Conservation (phyloP, 2,113 vertebrate genomes). For the Mormyrus iriodes region DNA sequence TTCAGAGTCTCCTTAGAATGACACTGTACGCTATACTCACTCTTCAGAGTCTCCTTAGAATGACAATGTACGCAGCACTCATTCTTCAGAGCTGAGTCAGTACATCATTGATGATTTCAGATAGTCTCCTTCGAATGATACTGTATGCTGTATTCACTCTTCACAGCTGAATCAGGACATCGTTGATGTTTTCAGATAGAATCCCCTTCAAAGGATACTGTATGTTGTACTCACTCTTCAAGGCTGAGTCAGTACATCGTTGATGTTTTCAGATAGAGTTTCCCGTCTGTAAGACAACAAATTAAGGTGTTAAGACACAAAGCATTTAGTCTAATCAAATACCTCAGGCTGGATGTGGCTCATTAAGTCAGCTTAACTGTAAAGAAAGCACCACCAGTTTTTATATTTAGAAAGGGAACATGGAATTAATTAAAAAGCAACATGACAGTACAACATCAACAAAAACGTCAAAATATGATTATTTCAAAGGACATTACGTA, state of each 20-base stretch:
- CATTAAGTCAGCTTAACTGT: neutral
- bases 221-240: conserved; percentile 29
- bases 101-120: conserved; percentile 91
- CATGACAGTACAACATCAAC: neutral
- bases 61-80: neutral
- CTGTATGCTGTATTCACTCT: conserved; percentile 28
- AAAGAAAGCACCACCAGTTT: neutral
- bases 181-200: conserved; percentile 87
- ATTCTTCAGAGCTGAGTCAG: conserved; percentile 59
- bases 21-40: neutral
- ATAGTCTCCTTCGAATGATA: conserved; percentile 67
- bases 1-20: conserved; percentile 39
- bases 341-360: neutral
- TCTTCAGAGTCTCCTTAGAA: conserved; percentile 59
- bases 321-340: neutral
- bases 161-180: conserved; percentile 75
- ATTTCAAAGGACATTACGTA: neutral
- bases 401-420: neutral
- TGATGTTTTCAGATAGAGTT: conserved; percentile 89
- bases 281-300: conserved; percentile 79
- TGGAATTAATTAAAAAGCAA: neutral
- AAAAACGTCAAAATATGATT: neutral
- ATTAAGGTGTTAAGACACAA: conserved; percentile 6
- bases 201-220: conserved; percentile 58
- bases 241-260: conserved; percentile 81